These are phyloP conservation scores for Sterrhoptilus dennistouni DNA, from an alignment of 2,113 vertebrate species.

Conservation along the genomic window DNA sequence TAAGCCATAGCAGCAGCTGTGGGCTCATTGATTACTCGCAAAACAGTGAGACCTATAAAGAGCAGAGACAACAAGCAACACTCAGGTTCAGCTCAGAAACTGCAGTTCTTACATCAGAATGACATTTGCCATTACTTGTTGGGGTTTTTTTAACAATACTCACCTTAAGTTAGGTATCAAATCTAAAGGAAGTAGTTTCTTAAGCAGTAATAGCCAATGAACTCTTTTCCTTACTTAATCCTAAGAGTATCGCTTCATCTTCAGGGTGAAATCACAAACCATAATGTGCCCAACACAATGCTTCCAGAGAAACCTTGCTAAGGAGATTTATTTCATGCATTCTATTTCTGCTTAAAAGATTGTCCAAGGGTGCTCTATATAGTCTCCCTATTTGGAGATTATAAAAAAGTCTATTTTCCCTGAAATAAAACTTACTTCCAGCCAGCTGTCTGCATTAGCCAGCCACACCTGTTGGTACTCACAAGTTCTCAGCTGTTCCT, in stretches of 20 bases:
- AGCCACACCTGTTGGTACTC: neutral
- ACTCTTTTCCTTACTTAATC: neutral
- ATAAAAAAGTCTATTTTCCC: neutral
- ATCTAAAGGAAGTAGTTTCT: neutral
- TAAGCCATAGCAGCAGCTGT: slow-evolving; percentile 98
- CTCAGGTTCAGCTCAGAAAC: neutral
- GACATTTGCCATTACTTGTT: neutral
- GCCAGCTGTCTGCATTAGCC: neutral
- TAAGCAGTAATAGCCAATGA: neutral
- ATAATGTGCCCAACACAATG: neutral
- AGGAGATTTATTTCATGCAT: neutral
- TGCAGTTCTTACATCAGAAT: neutral
- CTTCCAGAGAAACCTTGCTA: neutral
- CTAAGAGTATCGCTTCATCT: neutral
- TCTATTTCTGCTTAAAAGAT: neutral
- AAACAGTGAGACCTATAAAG: slow-evolving; percentile 82
- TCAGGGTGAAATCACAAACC: fast-evolving
- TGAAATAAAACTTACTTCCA: neutral
- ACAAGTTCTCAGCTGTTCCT: neutral
- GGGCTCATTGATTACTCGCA: slow-evolving; percentile 94
- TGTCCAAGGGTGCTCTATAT: neutral
- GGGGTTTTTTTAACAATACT: neutral
- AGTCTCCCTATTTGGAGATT: neutral
- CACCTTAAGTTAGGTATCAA: neutral
- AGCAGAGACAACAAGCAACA: neutral